Conservation (phyloP, 2,888 invertebrate genomes). For the Nebria salina region DNA sequence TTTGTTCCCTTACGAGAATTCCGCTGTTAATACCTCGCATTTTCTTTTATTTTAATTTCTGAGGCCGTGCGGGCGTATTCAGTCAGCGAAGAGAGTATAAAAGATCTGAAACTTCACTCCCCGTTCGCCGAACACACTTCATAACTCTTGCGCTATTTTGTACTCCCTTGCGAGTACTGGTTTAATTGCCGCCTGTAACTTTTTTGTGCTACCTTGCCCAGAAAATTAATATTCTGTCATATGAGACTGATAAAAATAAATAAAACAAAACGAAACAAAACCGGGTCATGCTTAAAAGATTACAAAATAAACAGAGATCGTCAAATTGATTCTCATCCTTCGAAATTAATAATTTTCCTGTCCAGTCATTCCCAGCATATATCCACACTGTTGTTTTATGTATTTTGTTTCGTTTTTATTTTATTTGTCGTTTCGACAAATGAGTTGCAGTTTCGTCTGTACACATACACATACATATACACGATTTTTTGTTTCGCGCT, state of each 20-base stretch:
- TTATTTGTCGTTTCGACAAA: constrained; percentile 42
- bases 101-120: neutral
- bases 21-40: constrained; percentile 37
- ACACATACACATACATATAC: constrained; percentile 22
- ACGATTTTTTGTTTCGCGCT: constrained; percentile 26
- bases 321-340: constrained; percentile 56
- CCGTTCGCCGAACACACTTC: neutral
- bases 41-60: constrained; percentile 42
- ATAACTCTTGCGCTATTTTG: constrained; percentile 29
- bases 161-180: constrained; percentile 23
- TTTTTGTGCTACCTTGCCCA: constrained; percentile 38
- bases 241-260: constrained; percentile 11
- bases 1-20: constrained; percentile 27
- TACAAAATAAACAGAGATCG: constrained; percentile 54
- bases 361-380: constrained; percentile 32
- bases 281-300: constrained; percentile 52
- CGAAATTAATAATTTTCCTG: constrained; percentile 44
- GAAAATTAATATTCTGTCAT: constrained; percentile 45
- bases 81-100: no score
- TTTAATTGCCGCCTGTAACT: constrained; percentile 38
- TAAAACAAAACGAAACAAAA: constrained; percentile 13
- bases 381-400: constrained; percentile 23
- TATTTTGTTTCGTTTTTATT: constrained; percentile 21
- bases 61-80: neutral
- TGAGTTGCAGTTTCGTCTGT: constrained; percentile 44